These are phyloP conservation scores for Trachymyrmex cornetzi DNA, from an alignment of 1,140 invertebrate species.

Conservation along the genomic window DNA sequence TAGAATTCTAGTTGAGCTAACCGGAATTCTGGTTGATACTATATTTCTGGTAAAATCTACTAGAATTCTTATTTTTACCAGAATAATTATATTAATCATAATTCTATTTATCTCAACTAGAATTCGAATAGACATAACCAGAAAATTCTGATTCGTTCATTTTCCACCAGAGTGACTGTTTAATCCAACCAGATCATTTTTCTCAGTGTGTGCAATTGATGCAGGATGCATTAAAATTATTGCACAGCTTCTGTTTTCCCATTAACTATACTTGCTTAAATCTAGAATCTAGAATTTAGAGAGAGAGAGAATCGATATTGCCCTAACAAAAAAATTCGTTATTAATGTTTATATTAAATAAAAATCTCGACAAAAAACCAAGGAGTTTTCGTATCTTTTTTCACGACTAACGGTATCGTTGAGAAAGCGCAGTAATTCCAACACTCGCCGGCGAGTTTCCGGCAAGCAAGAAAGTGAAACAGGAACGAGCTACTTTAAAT, in stretches of 20 bases:
- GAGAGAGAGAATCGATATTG: background rate
- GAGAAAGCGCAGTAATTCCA: conserved; percentile 14
- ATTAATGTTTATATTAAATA: background rate
- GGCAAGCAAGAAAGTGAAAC: conserved; percentile 9
- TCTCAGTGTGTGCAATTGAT: too few relatives aligned
- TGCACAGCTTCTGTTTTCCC: background rate
- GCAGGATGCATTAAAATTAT: background rate
- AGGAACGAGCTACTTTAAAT: conserved; percentile 9
- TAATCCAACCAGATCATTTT: too few relatives aligned
- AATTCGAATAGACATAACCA: too few relatives aligned
- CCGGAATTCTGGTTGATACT: too few relatives aligned
- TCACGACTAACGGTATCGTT: conserved; percentile 7
- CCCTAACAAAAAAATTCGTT: background rate
- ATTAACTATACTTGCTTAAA: background rate
- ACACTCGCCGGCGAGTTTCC: background rate
- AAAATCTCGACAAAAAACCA: background rate
- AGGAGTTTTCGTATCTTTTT: background rate
- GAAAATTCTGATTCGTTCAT: too few relatives aligned
- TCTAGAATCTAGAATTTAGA: too few relatives aligned
- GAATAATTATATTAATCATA: too few relatives aligned
- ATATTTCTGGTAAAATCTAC: too few relatives aligned
- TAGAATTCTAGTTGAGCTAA: too few relatives aligned
- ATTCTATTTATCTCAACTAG: too few relatives aligned
- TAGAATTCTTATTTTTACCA: too few relatives aligned
- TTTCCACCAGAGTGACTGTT: too few relatives aligned